These are phyloP conservation scores for Resseliella maxima DNA, from an alignment of 2,888 invertebrate species.

Conservation along the genomic window DNA sequence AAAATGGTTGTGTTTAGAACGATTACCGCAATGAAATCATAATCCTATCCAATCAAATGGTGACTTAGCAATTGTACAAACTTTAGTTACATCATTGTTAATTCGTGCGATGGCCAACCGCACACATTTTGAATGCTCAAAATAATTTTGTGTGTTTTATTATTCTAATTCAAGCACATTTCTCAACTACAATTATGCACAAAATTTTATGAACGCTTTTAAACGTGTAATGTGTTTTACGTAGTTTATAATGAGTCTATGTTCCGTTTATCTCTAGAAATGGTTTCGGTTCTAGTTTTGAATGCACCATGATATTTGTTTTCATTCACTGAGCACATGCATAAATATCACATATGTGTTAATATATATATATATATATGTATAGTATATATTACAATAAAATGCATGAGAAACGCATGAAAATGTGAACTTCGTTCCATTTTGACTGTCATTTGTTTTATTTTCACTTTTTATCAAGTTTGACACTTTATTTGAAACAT, in stretches of 20 bases:
- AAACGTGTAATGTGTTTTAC: neutral
- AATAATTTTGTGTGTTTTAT: neutral
- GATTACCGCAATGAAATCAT: slow-evolving; percentile 28
- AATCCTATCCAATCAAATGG: slow-evolving; percentile 36
- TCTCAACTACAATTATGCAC: slow-evolving; percentile 23
- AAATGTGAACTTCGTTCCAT: too few species aligned
- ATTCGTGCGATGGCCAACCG: slow-evolving; percentile 23
- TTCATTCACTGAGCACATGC: too few species aligned
- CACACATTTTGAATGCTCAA: neutral
- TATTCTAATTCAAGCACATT: neutral
- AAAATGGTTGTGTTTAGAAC: too few species aligned
- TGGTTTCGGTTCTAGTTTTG: neutral
- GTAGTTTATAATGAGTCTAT: neutral
- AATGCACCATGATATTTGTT: neutral
- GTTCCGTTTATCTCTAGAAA: neutral
- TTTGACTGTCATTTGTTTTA: too few species aligned
- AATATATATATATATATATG: too few species aligned
- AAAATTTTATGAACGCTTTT: neutral
- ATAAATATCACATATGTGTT: too few species aligned
- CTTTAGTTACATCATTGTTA: slow-evolving; percentile 44
- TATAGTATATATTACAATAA: too few species aligned
- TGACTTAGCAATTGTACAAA: slow-evolving; percentile 9
- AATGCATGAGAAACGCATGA: too few species aligned
- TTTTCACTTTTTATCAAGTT: too few species aligned
- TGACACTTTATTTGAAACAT: too few species aligned